Base-by-base conservation (phyloP, 2,888 invertebrate species). In the Antheraea yamamai region DNA sequence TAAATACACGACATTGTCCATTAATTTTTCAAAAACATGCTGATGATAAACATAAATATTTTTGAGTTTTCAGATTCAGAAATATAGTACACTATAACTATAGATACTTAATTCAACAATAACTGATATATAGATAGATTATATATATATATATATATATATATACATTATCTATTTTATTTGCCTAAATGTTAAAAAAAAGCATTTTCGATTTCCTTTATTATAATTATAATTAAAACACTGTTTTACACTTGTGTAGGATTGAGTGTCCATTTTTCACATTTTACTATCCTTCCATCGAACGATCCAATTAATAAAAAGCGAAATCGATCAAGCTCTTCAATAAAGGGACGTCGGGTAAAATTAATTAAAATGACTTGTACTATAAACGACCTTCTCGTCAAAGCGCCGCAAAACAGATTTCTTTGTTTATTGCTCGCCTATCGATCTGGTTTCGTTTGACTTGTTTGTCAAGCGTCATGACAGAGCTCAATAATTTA, bases 351-450 rank as follows among this genome's bases (percentile, higher is more conserved):
- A 81, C 82, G 79, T 79, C 81, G 80, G 75, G 81, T 81, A 75
- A 80, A 84, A 85, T 86, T 87, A 88, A 88, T 83, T 84, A 82
- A 85, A 85, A 84, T 77, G 83, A 81, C 80, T 75, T 78, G 80
- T 80, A 81, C 83, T 83, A 83, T 86, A 85, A 85, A 84, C 85
- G 84, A 82, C 79, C 78, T 81, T 78, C 79, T 76, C 81, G 80
- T 76, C 79, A 84, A 85, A 82, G 83, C 81, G 83, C 81, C 82
- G 77, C 80, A 78, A 79, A 81, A 84, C 83, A 84, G 86, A 88
- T 87, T 89, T 87, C 85, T 84, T 88, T 88, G 87, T 89, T 87
- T 84, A 88, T 83, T 79, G 81, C 81, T 82, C 77, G 81, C 76
- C 84, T 85, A 88, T 85, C 87, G 85, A 87, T 87, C 83, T 83